Percentiles rank a stretch among this genome's conserved stretches.
These are phyloP conservation scores for Lasioglossum figueresi DNA, from an alignment of 2,888 invertebrate genomes.

Conservation along the genomic window DNA sequence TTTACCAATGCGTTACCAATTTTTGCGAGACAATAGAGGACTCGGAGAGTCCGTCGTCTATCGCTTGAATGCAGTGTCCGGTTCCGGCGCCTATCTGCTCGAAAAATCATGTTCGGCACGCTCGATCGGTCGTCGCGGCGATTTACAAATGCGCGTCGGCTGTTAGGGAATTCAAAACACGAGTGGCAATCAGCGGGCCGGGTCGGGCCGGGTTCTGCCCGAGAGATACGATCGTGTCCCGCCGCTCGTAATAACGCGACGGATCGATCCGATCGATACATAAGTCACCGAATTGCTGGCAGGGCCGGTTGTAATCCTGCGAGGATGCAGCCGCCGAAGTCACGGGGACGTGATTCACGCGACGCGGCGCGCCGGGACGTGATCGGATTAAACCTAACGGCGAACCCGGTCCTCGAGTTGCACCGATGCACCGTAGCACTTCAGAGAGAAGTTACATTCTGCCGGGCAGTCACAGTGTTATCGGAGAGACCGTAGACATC, in stretches of 20 bases:
- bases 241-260: slow-evolving; percentile 34
- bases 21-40: background rate
- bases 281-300: slow-evolving; percentile 44
- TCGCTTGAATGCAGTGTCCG: background rate
- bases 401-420: background rate
- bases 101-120: slow-evolving; percentile 10
- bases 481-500: slow-evolving; percentile 27
- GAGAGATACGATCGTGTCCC: background rate
- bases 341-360: slow-evolving; percentile 52
- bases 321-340: slow-evolving; percentile 48
- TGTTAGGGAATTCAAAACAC: slow-evolving; percentile 14
- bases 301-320: slow-evolving; percentile 47
- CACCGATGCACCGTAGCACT: background rate
- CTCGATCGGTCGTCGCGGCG: background rate
- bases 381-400: slow-evolving; percentile 59
- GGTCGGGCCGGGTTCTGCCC: background rate
- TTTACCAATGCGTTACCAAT: background rate
- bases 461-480: slow-evolving; percentile 17
- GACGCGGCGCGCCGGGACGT: slow-evolving; percentile 42
- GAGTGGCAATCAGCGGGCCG: background rate
- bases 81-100: background rate
- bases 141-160: slow-evolving; percentile 7
- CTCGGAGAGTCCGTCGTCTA: background rate
- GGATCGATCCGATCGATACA: slow-evolving; percentile 40
- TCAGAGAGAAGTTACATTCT: slow-evolving; percentile 39